phyloP scores from a whole-genome alignment of 2,113 vertebrate species.

The Amphilophus citrinellus region DNA sequence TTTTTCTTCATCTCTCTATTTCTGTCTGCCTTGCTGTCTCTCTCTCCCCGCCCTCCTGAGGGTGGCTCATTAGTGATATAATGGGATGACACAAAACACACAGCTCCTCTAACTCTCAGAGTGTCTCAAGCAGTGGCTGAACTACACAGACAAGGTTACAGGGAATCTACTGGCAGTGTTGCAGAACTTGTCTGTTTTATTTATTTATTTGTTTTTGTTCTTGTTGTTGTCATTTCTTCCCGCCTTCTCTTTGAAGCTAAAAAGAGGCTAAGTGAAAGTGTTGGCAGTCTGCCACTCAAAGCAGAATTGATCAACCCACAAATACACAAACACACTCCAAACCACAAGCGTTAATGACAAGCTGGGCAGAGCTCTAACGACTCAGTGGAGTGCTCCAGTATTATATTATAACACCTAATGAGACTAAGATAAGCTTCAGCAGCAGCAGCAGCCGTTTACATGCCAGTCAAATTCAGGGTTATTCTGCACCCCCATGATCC shows the following conservation, averaged over 20 bases:
- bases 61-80: conserved; percentile 77
- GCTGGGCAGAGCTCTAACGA: conserved; percentile 48
- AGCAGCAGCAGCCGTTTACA: conserved; percentile 34
- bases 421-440: conserved; percentile 63
- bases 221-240: neutral
- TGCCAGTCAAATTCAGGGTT: conserved; percentile 53
- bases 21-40: conserved; percentile 46
- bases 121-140: conserved; percentile 46
- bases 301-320: conserved; percentile 37
- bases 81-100: conserved; percentile 74
- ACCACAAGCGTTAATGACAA: conserved; percentile 44
- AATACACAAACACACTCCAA: conserved; percentile 19
- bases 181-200: neutral
- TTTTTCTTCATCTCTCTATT: conserved; percentile 68
- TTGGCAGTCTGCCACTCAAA: conserved; percentile 53
- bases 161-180: conserved; percentile 12
- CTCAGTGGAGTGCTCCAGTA: conserved; percentile 49
- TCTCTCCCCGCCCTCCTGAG: conserved; percentile 57
- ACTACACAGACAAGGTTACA: conserved; percentile 23
- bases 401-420: conserved; percentile 66
- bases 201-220: neutral
- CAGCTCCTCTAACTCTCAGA: conserved; percentile 54
- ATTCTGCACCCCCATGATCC: conserved; percentile 30
- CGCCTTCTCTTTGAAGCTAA: neutral
- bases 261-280: neutral